Evolutionary conservation across 1,140 invertebrate genomes (phyloP).

Genomic region (Littorina saxatilis): DNA sequence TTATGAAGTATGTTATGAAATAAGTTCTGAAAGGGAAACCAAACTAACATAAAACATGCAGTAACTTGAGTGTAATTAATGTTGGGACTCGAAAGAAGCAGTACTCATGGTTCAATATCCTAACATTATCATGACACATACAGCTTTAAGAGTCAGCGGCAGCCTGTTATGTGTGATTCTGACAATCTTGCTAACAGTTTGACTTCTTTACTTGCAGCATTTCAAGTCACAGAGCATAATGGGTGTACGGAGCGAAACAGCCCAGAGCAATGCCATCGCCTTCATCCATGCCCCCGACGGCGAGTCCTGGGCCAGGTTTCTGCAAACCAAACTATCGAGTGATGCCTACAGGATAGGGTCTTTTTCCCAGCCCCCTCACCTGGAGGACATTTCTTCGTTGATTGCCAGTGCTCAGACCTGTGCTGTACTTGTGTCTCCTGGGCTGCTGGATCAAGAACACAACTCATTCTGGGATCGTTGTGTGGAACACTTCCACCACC

Average conservation of each 20-base stretch:
- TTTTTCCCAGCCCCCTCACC: not conserved
- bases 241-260: not conserved
- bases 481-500: not conserved
- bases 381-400: not conserved
- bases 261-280: constrained; percentile 10
- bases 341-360: constrained; percentile 22
- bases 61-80: no score
- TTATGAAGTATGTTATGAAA: no score
- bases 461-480: constrained; percentile 18
- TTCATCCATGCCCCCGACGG: constrained; percentile 30
- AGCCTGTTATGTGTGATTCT: no score
- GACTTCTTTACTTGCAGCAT: not conserved
- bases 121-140: no score
- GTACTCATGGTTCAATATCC: no score
- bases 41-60: no score
- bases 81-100: no score
- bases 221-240: constrained; percentile 16
- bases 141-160: no score
- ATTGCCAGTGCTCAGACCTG: constrained; percentile 2
- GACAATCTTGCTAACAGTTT: no score
- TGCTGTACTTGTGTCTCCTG: constrained; percentile 26
- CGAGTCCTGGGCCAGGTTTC: constrained; percentile 24
- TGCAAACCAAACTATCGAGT: constrained; percentile 19
- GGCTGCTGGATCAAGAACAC: not conserved
- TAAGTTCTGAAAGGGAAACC: no score